Percentiles rank a stretch among this genome's conserved stretches.
These are phyloP conservation scores for Poecilus cupreus DNA, from an alignment of 2,888 invertebrate genomes.

Conservation along the genomic window DNA sequence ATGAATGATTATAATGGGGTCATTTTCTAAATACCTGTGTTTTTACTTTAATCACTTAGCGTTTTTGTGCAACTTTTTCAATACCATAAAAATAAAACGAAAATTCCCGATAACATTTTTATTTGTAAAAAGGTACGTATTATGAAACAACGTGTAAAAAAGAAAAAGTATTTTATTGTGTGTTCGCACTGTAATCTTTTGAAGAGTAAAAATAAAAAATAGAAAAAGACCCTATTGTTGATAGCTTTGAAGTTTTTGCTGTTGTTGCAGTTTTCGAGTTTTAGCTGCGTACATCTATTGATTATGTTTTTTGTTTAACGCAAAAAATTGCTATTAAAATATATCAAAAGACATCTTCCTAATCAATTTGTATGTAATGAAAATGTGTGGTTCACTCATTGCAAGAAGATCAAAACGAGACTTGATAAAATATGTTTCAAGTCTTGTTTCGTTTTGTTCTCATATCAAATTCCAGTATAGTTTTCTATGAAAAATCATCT, in stretches of 20 bases:
- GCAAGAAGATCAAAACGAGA: background rate
- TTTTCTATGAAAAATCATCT: background rate
- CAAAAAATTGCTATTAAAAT: background rate
- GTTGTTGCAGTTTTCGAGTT: background rate
- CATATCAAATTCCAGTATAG: background rate
- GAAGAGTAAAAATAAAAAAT: background rate
- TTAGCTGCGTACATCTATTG: slow-evolving; percentile 18
- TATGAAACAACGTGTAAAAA: no score
- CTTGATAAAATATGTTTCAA: background rate
- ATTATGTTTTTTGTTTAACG: background rate
- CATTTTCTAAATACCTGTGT: no score
- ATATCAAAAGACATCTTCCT: background rate
- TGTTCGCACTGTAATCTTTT: background rate
- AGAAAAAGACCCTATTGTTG: background rate
- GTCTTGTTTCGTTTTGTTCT: background rate
- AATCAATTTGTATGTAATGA: background rate
- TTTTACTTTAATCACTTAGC: no score
- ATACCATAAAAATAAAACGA: no score
- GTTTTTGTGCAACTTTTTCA: no score
- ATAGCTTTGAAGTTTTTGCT: slow-evolving; percentile 3
- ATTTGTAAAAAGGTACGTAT: no score
- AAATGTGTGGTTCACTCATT: background rate
- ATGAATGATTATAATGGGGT: no score
- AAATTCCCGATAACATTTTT: no score
- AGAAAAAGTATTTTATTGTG: no score